phyloP scores from a whole-genome alignment of 2,888 invertebrate species.

The Tipula lateralis region DNA sequence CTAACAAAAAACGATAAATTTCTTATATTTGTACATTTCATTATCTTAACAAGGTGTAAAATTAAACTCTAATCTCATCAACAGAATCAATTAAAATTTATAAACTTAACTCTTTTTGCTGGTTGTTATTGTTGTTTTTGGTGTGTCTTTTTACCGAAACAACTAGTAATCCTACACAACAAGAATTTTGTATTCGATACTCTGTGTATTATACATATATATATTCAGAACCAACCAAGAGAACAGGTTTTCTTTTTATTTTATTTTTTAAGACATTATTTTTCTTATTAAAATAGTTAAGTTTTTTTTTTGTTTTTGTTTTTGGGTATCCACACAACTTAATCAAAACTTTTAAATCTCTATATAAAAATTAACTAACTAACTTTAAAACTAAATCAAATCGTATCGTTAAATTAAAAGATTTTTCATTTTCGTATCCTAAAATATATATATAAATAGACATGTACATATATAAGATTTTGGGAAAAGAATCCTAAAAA shows the following conservation, averaged over 20 bases:
- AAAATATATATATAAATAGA: background rate
- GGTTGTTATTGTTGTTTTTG: background rate
- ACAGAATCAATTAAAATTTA: constrained; percentile 27
- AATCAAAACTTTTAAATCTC: constrained; percentile 24
- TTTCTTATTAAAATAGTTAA: constrained; percentile 15
- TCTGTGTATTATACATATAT: background rate
- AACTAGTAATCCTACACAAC: constrained; percentile 5
- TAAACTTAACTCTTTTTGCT: constrained; percentile 4
- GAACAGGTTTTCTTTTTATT: background rate
- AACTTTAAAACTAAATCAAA: constrained; percentile 20
- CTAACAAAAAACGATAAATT: background rate
- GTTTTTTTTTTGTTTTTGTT: background rate
- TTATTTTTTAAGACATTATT: background rate
- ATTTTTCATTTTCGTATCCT: background rate
- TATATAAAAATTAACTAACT: constrained; percentile 12
- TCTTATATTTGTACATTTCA: constrained; percentile 28
- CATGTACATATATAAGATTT: background rate
- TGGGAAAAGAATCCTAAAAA: background rate
- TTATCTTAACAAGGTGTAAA: constrained; percentile 29
- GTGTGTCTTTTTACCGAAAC: background rate
- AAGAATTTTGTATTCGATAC: background rate
- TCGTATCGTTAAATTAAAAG: background rate
- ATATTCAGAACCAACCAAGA: background rate
- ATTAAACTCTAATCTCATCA: constrained; percentile 29
- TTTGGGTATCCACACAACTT: constrained; percentile 24